phyloP scores from a whole-genome alignment of 2,113 vertebrate genomes.

The Rattus norvegicus region DNA sequence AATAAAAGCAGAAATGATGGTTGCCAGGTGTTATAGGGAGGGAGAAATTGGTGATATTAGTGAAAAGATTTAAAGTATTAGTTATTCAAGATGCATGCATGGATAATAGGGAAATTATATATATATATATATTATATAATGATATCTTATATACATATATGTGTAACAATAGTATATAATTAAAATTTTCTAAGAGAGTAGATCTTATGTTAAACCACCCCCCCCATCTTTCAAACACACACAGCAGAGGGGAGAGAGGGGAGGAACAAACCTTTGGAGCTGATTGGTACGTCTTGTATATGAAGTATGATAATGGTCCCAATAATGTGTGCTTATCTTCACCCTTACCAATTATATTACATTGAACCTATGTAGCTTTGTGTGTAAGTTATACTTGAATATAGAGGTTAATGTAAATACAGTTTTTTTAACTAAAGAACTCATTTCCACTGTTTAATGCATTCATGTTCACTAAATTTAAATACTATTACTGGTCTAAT shows the following conservation, averaged over 20 bases:
- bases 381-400: not conserved
- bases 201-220: not conserved
- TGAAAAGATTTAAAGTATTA: not conserved
- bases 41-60: not conserved
- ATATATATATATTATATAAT: not conserved
- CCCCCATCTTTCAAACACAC: not conserved
- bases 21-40: not conserved
- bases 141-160: not conserved
- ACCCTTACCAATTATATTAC: not conserved
- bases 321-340: not conserved
- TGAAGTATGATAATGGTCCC: not conserved
- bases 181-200: not conserved
- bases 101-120: not conserved
- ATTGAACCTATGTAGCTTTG: not conserved
- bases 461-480: not conserved
- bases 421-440: slow-evolving; percentile 15
- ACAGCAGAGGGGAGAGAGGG: not conserved
- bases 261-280: not conserved
- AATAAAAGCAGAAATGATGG: not conserved
- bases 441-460: not conserved
- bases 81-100: not conserved
- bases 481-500: not conserved
- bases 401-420: not conserved
- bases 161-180: not conserved
- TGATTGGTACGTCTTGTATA: not conserved